Conservation (phyloP, 2,797 vertebrate species). For the Lutjanus campechanus region DNA sequence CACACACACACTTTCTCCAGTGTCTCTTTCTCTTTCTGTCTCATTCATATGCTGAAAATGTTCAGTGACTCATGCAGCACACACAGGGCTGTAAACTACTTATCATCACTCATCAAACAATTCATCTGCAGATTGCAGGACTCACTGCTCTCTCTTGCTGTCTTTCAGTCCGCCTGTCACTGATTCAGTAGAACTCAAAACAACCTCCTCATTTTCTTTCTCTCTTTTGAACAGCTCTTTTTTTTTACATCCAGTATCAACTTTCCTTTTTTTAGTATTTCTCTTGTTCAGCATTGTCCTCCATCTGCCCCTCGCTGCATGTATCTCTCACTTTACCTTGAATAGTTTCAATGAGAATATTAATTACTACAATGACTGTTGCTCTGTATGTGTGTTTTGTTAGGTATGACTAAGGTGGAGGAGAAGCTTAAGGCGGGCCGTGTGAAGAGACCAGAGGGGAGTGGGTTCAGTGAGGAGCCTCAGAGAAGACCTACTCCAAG, state of each 20-base stretch:
- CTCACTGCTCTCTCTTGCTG: slow-evolving; percentile 4
- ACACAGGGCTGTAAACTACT: slow-evolving; percentile 45
- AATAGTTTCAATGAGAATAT: slow-evolving; percentile 25
- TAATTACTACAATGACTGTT: slow-evolving; percentile 22
- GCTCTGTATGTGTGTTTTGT: slow-evolving; percentile 26
- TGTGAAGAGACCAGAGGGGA: slow-evolving; percentile 88
- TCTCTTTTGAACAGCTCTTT: slow-evolving; percentile 6
- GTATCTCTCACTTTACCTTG: slow-evolving; percentile 35
- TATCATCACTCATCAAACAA: slow-evolving; percentile 42
- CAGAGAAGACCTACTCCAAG: slow-evolving; percentile 85
- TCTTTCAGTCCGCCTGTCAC: slow-evolving; percentile 30
- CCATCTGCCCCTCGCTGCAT: slow-evolving; percentile 16
- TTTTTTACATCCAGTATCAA: slow-evolving; percentile 31
- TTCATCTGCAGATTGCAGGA: slow-evolving; percentile 40
- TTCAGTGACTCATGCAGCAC: slow-evolving; percentile 55
- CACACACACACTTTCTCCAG: slow-evolving; percentile 34
- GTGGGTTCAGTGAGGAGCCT: slow-evolving; percentile 83
- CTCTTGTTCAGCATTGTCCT: slow-evolving; percentile 54
- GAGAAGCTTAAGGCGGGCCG: slow-evolving; percentile 94
- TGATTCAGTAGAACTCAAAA: slow-evolving; percentile 33
- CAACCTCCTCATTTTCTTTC: slow-evolving; percentile 18
- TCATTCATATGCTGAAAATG: slow-evolving; percentile 62
- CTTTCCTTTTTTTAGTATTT: slow-evolving; percentile 44
- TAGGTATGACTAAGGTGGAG: slow-evolving; percentile 95
- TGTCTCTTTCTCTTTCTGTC: slow-evolving; percentile 38